These are phyloP conservation scores for Condylura cristata DNA, from an alignment of 2,113 vertebrate species.

Conservation along the genomic window DNA sequence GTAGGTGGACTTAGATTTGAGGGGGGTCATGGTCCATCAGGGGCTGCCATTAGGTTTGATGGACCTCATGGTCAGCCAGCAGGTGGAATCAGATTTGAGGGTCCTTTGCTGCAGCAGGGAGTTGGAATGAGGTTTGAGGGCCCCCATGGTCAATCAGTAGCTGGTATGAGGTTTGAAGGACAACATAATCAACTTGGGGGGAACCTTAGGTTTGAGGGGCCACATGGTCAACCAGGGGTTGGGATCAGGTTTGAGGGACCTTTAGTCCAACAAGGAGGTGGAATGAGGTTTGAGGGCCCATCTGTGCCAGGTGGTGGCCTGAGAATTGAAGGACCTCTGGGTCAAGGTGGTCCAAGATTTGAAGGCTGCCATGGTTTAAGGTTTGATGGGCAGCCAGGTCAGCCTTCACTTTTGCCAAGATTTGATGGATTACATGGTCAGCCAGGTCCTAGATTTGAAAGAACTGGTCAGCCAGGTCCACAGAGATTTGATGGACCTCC, in stretches of 20 bases:
- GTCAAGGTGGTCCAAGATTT: slow-evolving; percentile 87
- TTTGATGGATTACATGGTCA: slow-evolving; percentile 91
- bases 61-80: slow-evolving; percentile 88
- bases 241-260: slow-evolving; percentile 88
- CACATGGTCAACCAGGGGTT: slow-evolving; percentile 87
- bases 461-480: slow-evolving; percentile 86
- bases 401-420: slow-evolving; percentile 86
- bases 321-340: slow-evolving; percentile 90
- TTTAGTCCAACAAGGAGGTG: slow-evolving; percentile 87
- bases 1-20: slow-evolving; percentile 88
- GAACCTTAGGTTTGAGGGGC: slow-evolving; percentile 88
- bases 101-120: slow-evolving; percentile 86
- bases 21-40: slow-evolving; percentile 86
- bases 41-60: slow-evolving; percentile 89
- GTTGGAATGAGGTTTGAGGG: slow-evolving; percentile 88
- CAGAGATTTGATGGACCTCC: slow-evolving; percentile 85
- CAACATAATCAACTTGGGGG: slow-evolving; percentile 84
- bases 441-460: slow-evolving; percentile 88
- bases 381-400: slow-evolving; percentile 89
- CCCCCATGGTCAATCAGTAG: slow-evolving; percentile 83
- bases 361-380: slow-evolving; percentile 86
- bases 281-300: slow-evolving; percentile 90
- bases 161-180: slow-evolving; percentile 87
- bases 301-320: slow-evolving; percentile 87
- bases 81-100: slow-evolving; percentile 87